phyloP scores from a whole-genome alignment of 2,113 vertebrate genomes.

The Cephalophus harveyi region DNA sequence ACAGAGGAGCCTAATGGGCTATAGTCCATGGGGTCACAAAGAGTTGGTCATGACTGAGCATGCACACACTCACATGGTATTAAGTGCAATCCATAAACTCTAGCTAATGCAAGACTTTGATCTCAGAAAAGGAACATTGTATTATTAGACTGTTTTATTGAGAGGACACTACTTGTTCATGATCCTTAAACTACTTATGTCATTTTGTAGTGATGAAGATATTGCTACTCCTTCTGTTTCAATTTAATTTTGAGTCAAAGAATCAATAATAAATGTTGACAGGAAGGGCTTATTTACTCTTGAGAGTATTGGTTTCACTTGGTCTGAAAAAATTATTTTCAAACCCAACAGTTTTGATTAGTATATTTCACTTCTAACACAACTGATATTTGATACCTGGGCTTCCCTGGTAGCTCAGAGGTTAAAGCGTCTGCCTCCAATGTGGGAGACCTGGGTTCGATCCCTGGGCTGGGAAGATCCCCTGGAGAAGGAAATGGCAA shows the following conservation, averaged over 20 bases:
- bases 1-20: not conserved
- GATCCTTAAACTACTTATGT: not conserved
- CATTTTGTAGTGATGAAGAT: not conserved
- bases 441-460: no score
- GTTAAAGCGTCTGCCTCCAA: no score
- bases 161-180: not conserved
- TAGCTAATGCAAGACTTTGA: not conserved
- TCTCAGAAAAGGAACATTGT: not conserved
- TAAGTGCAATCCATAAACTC: not conserved
- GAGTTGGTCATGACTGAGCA: not conserved
- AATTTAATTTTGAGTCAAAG: not conserved
- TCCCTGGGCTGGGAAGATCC: no score
- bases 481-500: no score
- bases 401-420: no score
- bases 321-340: not conserved
- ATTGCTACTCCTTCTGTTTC: not conserved
- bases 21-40: accelerated
- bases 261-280: not conserved
- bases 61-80: not conserved
- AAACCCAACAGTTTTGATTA: not conserved
- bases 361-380: slow-evolving; percentile 16
- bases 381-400: not conserved
- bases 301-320: not conserved
- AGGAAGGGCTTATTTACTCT: not conserved
- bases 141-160: not conserved